Conservation (phyloP, 2,113 vertebrate genomes). For the Phylloscopus trochiloides region DNA sequence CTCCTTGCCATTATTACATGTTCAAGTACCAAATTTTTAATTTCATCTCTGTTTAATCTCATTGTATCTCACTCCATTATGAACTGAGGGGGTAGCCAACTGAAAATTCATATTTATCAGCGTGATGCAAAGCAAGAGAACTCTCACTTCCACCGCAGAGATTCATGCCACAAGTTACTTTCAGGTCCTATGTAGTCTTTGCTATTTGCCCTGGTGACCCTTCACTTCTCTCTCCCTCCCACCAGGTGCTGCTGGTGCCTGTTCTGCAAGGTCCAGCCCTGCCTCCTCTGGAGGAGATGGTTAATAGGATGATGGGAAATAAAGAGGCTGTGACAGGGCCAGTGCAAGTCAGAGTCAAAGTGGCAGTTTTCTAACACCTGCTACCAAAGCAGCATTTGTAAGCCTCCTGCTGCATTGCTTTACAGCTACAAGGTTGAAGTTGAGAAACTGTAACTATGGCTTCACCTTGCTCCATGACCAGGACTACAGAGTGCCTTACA, state of each 20-base stretch:
- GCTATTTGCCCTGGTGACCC: neutral
- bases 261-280: neutral
- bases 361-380: neutral
- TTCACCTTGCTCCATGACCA: fast-evolving
- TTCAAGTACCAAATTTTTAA: neutral
- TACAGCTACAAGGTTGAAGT: neutral
- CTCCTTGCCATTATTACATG: neutral
- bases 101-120: neutral
- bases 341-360: neutral
- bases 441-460: neutral
- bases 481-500: fast-evolving
- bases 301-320: neutral
- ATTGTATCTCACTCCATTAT: neutral
- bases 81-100: neutral
- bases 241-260: neutral
- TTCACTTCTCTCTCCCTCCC: neutral
- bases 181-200: neutral
- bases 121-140: neutral
- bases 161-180: neutral
- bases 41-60: neutral
- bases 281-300: neutral
- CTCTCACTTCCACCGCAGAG: neutral
- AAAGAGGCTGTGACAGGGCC: neutral
- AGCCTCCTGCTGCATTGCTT: neutral
- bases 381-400: neutral